phyloP scores from a whole-genome alignment of 2,113 vertebrate genomes.

The Melanocharis versteri region DNA sequence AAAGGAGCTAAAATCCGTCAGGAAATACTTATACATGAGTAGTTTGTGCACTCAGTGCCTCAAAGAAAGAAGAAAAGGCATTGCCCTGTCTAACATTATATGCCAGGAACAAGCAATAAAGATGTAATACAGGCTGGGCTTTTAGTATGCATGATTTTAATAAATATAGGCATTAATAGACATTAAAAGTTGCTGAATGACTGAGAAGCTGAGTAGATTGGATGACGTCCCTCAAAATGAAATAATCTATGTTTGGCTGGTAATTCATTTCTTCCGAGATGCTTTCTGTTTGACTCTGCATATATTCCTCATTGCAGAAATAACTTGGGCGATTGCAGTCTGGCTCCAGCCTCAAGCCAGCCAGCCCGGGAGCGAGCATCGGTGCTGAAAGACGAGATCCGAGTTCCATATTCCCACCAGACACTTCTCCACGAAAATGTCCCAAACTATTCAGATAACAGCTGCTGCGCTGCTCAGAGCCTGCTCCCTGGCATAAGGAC shows the following conservation, averaged over 20 bases:
- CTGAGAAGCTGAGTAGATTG: constrained; percentile 12
- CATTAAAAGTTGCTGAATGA: constrained; percentile 21
- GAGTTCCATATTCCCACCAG: not conserved
- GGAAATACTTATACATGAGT: not conserved
- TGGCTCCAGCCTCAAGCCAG: constrained; percentile 10
- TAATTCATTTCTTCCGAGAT: constrained; percentile 21
- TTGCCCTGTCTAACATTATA: not conserved
- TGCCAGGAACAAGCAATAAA: not conserved
- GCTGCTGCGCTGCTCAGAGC: not conserved
- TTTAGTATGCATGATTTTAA: not conserved
- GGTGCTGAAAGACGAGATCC: not conserved
- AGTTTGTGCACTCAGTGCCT: not conserved
- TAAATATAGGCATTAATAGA: constrained; percentile 10
- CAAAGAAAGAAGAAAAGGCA: not conserved
- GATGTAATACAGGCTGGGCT: not conserved
- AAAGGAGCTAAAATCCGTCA: not conserved
- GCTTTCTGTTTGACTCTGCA: constrained; percentile 46
- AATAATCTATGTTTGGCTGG: constrained; percentile 44
- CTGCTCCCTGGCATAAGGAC: not conserved
- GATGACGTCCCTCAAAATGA: constrained; percentile 11
- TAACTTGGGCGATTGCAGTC: constrained; percentile 2
- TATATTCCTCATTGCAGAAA: constrained; percentile 49
- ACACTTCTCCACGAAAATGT: not conserved
- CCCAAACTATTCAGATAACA: not conserved
- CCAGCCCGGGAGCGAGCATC: not conserved